phyloP scores from a whole-genome alignment of 1,140 invertebrate genomes.

The Drosophila oshimai region DNA sequence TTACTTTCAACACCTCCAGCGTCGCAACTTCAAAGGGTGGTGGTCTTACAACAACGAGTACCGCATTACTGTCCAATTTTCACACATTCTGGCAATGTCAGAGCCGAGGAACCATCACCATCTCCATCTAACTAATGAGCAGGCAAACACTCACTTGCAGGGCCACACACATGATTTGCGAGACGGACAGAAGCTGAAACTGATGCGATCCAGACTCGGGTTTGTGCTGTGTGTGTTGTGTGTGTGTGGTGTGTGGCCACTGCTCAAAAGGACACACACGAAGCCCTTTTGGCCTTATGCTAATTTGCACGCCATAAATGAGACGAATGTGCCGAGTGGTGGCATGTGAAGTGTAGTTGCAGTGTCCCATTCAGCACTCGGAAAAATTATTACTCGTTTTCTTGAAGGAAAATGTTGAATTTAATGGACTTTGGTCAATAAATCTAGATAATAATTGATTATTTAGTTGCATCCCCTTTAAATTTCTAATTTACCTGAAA shows the following conservation, averaged over 20 bases:
- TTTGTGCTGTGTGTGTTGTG: background rate
- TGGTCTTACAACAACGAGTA: conserved; percentile 5
- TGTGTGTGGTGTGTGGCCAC: conserved; percentile 16
- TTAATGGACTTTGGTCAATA: too few species aligned
- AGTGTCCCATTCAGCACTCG: conserved; percentile 13
- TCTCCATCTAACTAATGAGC: conserved; percentile 53
- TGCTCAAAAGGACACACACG: conserved; percentile 67
- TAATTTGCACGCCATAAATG: conserved; percentile 81
- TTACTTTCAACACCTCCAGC: conserved; percentile 54
- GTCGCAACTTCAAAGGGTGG: conserved; percentile 60
- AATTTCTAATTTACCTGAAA: too few species aligned
- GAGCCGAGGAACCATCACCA: too few species aligned
- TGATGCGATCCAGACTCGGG: conserved; percentile 24
- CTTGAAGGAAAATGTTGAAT: too few species aligned
- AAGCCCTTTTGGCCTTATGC: conserved; percentile 63
- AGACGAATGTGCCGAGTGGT: conserved; percentile 74
- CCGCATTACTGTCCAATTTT: conserved; percentile 71
- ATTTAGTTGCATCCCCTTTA: too few species aligned
- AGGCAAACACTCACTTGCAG: conserved; percentile 48
- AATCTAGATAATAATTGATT: too few species aligned
- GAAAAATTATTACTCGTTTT: background rate
- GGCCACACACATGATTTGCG: conserved; percentile 14
- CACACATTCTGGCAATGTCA: conserved; percentile 56
- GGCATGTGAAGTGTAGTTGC: conserved; percentile 31
- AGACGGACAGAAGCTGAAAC: conserved; percentile 24